Evolutionary conservation across 2,113 vertebrate species (phyloP), one percentile per base, ranked within the genome.

Genomic region (Catharus bicknelli): DNA sequence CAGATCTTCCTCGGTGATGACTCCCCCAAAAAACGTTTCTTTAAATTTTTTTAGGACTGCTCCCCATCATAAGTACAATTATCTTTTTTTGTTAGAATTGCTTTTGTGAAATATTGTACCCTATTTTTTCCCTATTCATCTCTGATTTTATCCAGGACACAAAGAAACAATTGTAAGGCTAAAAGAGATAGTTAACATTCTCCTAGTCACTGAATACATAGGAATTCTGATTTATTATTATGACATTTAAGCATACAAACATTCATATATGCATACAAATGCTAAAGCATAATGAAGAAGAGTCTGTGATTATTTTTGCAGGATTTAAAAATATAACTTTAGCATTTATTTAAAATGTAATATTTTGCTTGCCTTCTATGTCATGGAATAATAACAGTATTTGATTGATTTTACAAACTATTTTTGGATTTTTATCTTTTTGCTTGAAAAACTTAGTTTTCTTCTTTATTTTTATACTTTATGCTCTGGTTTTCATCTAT

Each of bases 121-220:
- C 2, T 69, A 12, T 42, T 87, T 91, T 75, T 70, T 20, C 3
- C 16, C 69, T 21, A 78, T 67, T 17, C 47, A 59, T 38, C 11
- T 83, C 17, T 5, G 4, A 36, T 47, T 90, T 83, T 79, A 70
- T 63, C 23, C 43, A 79, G 40, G 91, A 23, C 27, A 81, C 22
- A 78, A 88, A 87, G 73, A 83, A 83, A 21, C 22, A 87, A 81
- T 69, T 89, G 14, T 73, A 83, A 72, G 29, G 25, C 8, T 74
- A 80, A 94, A 92, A 81, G n/a, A 88, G 34, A 36, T 38, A 86
- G 34, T 7, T 74, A 75, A 55, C 15, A 50, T 94, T 92, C 91
- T 83, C 27, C 57, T 89, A 42, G 27, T 9, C n/a, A 40, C 23
- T 45, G 51, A 74, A 63, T 83, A 57, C 3, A 18, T 73, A 50